These are phyloP conservation scores for Antitype chi DNA, from an alignment of 2,888 invertebrate species.

Conservation along the genomic window DNA sequence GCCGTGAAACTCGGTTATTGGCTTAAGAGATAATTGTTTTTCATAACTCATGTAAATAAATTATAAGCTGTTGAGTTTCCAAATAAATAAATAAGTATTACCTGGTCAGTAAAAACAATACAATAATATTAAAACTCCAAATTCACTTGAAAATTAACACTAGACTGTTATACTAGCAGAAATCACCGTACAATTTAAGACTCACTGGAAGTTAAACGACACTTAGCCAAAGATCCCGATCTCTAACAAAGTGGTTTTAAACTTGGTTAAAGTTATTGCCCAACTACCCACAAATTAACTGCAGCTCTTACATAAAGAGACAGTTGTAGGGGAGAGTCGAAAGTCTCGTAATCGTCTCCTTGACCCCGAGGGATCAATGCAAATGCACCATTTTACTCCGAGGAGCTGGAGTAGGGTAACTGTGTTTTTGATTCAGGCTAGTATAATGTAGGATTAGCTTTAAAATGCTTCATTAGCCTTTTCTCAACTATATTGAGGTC, in stretches of 20 bases:
- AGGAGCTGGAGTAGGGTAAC: conserved; percentile 30
- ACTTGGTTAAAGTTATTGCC: conserved; percentile 29
- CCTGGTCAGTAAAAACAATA: too few relatives aligned
- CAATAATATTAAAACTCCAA: too few relatives aligned
- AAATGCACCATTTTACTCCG: conserved; percentile 31
- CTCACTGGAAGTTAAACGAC: conserved; percentile 4
- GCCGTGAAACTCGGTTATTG: too few relatives aligned
- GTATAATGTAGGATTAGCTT: neutral
- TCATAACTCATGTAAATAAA: too few relatives aligned
- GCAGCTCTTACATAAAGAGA: conserved; percentile 33
- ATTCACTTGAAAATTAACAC: neutral
- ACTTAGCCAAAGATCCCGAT: conserved; percentile 26
- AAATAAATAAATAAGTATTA: too few relatives aligned
- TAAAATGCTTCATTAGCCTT: too few relatives aligned
- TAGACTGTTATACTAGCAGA: neutral
- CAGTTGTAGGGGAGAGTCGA: neutral
- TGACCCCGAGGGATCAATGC: conserved; percentile 56
- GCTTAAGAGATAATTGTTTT: too few relatives aligned
- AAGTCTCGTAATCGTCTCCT: conserved; percentile 44
- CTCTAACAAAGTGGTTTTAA: conserved; percentile 35
- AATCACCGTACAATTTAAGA: neutral
- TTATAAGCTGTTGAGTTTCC: too few relatives aligned
- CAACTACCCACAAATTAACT: conserved; percentile 35
- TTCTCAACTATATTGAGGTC: too few relatives aligned
- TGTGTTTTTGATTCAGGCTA: neutral